These are phyloP conservation scores for Sebastes reedi DNA, from an alignment of 2,797 vertebrate species.

Conservation along the genomic window DNA sequence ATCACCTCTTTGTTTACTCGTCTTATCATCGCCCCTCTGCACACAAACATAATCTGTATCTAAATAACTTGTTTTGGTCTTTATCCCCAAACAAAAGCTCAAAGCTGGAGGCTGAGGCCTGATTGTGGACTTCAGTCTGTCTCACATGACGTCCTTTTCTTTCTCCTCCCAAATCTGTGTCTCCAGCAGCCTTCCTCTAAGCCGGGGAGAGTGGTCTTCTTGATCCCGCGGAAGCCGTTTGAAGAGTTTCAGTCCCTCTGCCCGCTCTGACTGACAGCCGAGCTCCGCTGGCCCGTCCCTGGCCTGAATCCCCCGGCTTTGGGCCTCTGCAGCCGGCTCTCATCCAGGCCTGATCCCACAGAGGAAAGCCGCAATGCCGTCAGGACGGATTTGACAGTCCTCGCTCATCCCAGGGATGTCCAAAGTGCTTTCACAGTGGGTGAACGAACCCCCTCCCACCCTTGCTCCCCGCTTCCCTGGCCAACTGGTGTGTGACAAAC, in stretches of 20 bases:
- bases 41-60: constrained; percentile 29
- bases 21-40: constrained; percentile 4
- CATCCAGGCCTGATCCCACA: constrained; percentile 74
- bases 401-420: constrained; percentile 64
- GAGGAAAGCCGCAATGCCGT: constrained; percentile 49
- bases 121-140: constrained; percentile 37
- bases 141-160: constrained; percentile 49
- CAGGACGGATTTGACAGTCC: constrained; percentile 64
- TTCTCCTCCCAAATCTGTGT: constrained; percentile 41
- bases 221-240: constrained; percentile 72
- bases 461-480: constrained; percentile 9
- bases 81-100: constrained; percentile 34
- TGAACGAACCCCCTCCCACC: constrained; percentile 32
- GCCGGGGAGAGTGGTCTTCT: constrained; percentile 53
- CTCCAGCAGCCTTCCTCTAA: constrained; percentile 55
- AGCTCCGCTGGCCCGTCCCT: constrained; percentile 39
- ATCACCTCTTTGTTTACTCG: background rate
- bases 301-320: constrained; percentile 76
- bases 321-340: constrained; percentile 64
- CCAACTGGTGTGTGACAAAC: constrained; percentile 7
- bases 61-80: constrained; percentile 38
- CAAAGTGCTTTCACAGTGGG: constrained; percentile 61
- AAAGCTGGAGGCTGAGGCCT: constrained; percentile 20
- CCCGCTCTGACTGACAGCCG: constrained; percentile 62
- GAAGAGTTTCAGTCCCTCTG: constrained; percentile 43